Conservation (phyloP, 2,113 vertebrate species). For the Lamprologus sp. region DNA sequence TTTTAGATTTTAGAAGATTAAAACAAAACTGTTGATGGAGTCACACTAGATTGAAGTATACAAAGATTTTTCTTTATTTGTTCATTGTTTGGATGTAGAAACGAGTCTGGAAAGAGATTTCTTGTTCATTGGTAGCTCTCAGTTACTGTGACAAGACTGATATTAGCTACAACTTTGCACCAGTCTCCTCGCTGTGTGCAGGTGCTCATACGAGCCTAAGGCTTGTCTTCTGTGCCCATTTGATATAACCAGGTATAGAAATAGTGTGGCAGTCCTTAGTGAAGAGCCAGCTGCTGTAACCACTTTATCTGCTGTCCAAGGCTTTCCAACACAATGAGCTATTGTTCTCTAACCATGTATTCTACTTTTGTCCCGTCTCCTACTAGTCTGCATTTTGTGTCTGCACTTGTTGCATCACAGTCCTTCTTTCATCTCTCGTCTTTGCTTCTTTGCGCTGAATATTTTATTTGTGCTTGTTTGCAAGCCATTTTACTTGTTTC, state of each 20-base stretch:
- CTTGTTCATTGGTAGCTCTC: background rate
- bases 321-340: background rate
- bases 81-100: background rate
- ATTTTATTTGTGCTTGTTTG: background rate
- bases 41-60: background rate
- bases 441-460: background rate
- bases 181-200: background rate
- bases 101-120: background rate
- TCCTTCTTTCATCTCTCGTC: background rate
- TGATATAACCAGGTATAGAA: background rate
- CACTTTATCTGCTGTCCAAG: background rate
- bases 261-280: background rate
- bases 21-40: background rate
- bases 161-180: background rate
- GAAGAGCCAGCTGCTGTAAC: background rate
- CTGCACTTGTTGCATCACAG: background rate
- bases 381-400: background rate
- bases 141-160: background rate
- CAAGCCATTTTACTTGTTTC: background rate
- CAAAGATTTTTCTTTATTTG: background rate
- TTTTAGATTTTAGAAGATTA: background rate
- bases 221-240: background rate
- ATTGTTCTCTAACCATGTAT: slow-evolving; percentile 8
- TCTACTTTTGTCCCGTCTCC: background rate
- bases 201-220: background rate